These are phyloP conservation scores for Parapsyche elsis DNA, from an alignment of 1,140 invertebrate species.

Conservation along the genomic window DNA sequence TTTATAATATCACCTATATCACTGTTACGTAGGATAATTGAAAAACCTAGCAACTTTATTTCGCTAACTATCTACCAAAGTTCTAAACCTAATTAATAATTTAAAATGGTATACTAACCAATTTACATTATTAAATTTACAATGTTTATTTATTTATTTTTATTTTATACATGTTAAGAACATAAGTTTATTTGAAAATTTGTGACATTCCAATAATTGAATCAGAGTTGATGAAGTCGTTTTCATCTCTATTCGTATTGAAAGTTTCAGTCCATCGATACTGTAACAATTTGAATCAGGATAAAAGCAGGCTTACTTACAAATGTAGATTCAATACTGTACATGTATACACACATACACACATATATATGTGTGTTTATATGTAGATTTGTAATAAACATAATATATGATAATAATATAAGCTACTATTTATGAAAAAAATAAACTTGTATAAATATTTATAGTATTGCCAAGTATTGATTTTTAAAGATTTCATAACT, in stretches of 20 bases:
- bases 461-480: too few species aligned
- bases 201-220: conserved; percentile 4
- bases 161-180: neutral
- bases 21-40: conserved; percentile 55
- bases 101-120: conserved; percentile 50
- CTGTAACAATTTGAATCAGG: conserved; percentile 20
- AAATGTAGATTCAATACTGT: neutral
- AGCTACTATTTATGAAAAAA: too few species aligned
- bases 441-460: too few species aligned
- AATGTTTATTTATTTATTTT: conserved; percentile 2
- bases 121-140: conserved; percentile 24
- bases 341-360: neutral
- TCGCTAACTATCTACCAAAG: conserved; percentile 46
- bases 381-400: too few species aligned
- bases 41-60: conserved; percentile 55
- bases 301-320: conserved; percentile 20
- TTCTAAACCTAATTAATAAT: conserved; percentile 52
- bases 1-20: conserved; percentile 49
- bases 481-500: too few species aligned
- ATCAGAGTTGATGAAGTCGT: neutral
- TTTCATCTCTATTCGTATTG: conserved; percentile 22
- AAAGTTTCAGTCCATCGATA: conserved; percentile 21
- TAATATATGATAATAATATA: too few species aligned
- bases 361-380: too few species aligned
- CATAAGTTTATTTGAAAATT: neutral